Conservation (phyloP, 64 coral and sea anemone genomes). For the Pocillopora damicornis region DNA sequence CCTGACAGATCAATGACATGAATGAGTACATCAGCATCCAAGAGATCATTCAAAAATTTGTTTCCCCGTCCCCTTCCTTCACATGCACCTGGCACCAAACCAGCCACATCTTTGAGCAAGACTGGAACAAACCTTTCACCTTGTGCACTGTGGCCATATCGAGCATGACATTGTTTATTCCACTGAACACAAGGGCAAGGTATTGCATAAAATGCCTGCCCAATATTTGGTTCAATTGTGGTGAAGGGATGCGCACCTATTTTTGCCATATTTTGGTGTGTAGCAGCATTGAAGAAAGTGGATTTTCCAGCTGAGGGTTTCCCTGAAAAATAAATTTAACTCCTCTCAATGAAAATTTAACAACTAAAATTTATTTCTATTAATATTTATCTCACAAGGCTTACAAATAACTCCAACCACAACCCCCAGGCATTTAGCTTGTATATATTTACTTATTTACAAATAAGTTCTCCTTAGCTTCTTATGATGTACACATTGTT, state of each 20-base stretch:
- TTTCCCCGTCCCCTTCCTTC: conserved; percentile 77
- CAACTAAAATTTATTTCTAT: not conserved
- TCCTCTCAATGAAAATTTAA: not conserved
- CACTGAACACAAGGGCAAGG: conserved; percentile 59
- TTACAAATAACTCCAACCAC: not conserved
- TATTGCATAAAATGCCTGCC: conserved; percentile 65
- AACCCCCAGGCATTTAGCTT: too few species aligned
- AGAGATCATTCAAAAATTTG: conserved; percentile 81
- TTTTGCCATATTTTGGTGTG: conserved; percentile 59
- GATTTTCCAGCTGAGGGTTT: conserved; percentile 91
- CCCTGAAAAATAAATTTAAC: conserved; percentile 26
- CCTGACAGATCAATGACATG: conserved; percentile 84
- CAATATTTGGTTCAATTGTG: conserved; percentile 83
- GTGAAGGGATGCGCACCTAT: conserved; percentile 82
- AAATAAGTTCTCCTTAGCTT: too few species aligned
- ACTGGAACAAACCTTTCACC: conserved; percentile 72
- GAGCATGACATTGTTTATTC: conserved; percentile 55
- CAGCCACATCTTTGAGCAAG: conserved; percentile 81
- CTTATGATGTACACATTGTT: too few species aligned
- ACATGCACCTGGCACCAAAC: conserved; percentile 81
- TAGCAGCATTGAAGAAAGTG: conserved; percentile 86
- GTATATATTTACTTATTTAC: too few species aligned
- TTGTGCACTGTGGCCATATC: conserved; percentile 58
- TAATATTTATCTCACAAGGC: not conserved
- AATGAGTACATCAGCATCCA: conserved; percentile 86